Evolutionary conservation across 2,113 vertebrate genomes (phyloP).

Genomic region (Turdus rufiventris): DNA sequence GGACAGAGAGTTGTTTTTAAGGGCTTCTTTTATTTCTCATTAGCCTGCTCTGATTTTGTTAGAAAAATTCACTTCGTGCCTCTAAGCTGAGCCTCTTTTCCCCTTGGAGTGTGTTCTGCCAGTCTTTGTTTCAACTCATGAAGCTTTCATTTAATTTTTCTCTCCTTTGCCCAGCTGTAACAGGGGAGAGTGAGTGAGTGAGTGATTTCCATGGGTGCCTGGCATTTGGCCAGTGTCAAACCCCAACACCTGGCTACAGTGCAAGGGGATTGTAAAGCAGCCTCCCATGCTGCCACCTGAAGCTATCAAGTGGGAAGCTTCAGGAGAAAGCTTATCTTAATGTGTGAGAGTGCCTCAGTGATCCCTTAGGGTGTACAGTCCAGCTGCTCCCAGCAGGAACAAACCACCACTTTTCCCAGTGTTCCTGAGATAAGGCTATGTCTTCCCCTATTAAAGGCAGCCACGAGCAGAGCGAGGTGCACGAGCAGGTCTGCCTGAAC

Average conservation of each 20-base stretch:
- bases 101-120: not conserved
- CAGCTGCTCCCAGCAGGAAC: not conserved
- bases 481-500: accelerated
- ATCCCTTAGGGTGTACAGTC: not conserved
- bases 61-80: not conserved
- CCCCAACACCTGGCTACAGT: accelerated
- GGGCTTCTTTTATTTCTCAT: not conserved
- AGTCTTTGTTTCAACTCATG: not conserved
- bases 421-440: not conserved
- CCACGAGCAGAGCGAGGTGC: accelerated
- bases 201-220: accelerated
- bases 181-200: not conserved
- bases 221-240: not conserved
- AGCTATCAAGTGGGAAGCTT: not conserved
- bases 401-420: slow-evolving; percentile 33
- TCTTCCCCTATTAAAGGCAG: not conserved
- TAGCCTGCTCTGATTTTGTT: not conserved
- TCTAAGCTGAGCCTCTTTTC: not conserved
- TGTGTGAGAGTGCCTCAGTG: not conserved
- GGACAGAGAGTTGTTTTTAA: too few species aligned
- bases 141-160: not conserved
- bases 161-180: not conserved
- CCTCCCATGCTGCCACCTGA: not conserved
- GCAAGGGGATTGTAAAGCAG: not conserved
- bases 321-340: not conserved